These are phyloP conservation scores for Laupala kohalensis DNA, from an alignment of 1,140 invertebrate species.

Conservation along the genomic window DNA sequence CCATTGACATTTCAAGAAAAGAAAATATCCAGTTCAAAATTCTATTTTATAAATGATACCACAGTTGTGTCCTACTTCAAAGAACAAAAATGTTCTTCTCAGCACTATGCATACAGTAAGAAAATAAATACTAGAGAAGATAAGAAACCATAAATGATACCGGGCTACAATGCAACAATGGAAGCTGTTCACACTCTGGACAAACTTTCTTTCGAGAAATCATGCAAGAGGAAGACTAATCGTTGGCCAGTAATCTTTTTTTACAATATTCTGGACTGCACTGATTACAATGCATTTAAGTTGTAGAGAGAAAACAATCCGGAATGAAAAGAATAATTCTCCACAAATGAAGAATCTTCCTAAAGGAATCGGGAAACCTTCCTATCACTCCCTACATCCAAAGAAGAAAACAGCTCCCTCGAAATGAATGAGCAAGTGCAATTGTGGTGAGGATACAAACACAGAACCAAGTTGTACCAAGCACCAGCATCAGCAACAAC, in stretches of 20 bases:
- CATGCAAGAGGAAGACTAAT: not conserved
- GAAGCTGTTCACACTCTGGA: not conserved
- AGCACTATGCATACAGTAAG: not conserved
- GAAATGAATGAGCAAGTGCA: not conserved
- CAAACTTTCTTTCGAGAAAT: not conserved
- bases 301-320: not conserved
- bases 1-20: not conserved
- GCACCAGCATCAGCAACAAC: not conserved
- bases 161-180: not conserved
- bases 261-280: not conserved
- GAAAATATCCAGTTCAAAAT: conserved; percentile 1
- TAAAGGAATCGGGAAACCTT: not conserved
- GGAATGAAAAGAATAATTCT: not conserved
- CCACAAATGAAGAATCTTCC: not conserved
- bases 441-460: not conserved
- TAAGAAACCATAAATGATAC: conserved; percentile 5
- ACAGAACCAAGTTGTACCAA: not conserved
- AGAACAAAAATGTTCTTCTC: not conserved
- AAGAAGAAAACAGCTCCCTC: not conserved
- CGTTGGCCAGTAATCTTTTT: not conserved
- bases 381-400: not conserved
- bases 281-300: not conserved
- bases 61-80: not conserved
- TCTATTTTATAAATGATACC: not conserved
- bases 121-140: not conserved